Conservation (phyloP, 1,140 invertebrate genomes). For the Cydia splendana region DNA sequence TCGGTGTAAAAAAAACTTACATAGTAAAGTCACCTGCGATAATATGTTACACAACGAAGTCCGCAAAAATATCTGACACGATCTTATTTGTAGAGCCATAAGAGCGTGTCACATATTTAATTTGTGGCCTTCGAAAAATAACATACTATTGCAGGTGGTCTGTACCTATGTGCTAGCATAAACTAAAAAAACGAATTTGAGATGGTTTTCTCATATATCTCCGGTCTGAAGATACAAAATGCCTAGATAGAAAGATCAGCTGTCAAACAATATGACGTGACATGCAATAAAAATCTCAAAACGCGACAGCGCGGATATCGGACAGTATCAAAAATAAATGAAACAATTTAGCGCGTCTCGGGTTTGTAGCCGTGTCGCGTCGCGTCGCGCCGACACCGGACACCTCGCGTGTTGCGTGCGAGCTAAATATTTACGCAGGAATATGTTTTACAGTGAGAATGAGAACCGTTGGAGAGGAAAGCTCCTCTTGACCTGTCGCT, state of each 20-base stretch:
- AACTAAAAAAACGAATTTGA: background rate
- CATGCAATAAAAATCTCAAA: constrained; percentile 13
- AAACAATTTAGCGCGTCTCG: constrained; percentile 51
- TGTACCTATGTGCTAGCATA: no score
- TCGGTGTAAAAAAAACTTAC: no score
- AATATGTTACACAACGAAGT: no score
- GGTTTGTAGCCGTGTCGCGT: constrained; percentile 68
- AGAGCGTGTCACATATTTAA: no score
- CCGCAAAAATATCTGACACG: no score
- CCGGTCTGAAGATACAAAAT: background rate
- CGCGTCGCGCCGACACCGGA: constrained; percentile 53
- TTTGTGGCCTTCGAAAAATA: no score
- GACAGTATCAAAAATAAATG: constrained; percentile 60
- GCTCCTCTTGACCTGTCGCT: background rate
- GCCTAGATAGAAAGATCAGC: constrained; percentile 14
- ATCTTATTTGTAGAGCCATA: no score
- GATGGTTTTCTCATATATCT: constrained; percentile 28
- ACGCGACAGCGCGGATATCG: constrained; percentile 38
- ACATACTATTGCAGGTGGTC: no score
- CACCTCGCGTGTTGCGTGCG: constrained; percentile 60
- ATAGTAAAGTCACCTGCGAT: no score
- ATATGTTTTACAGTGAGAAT: constrained; percentile 30
- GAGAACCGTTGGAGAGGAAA: background rate
- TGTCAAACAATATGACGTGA: constrained; percentile 17
- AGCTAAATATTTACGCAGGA: constrained; percentile 24